phyloP scores from a whole-genome alignment of 2,113 vertebrate species.

The Melanerpes formicivorus region DNA sequence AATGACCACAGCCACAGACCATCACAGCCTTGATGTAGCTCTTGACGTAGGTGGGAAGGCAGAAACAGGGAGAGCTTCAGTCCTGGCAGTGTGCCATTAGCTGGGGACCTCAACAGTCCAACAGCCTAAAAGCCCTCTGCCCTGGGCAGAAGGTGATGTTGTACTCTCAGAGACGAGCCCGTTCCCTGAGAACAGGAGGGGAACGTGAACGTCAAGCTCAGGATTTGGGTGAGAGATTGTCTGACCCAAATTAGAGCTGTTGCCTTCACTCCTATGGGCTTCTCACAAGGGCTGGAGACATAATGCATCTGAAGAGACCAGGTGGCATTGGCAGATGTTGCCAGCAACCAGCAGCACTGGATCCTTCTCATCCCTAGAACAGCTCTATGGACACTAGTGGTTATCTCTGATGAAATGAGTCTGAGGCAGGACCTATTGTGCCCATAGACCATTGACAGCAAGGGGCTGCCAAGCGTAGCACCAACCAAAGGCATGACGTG shows the following conservation, averaged over 20 bases:
- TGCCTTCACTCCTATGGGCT: neutral
- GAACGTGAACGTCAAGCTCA: neutral
- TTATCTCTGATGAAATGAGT: neutral
- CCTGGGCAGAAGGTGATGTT: neutral
- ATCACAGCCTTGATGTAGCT: neutral
- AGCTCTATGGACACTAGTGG: neutral
- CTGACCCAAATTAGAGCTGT: neutral
- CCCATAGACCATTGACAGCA: neutral
- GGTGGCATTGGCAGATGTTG: neutral
- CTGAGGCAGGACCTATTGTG: neutral
- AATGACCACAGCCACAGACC: neutral
- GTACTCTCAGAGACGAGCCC: neutral
- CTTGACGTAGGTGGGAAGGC: neutral
- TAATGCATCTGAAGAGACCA: neutral
- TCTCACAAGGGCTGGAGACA: neutral
- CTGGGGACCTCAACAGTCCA: neutral
- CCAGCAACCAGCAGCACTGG: neutral
- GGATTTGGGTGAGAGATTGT: neutral
- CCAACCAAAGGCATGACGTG: fast-evolving
- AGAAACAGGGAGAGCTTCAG: neutral
- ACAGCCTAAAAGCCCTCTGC: neutral
- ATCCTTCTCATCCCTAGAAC: neutral
- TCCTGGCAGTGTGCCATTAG: neutral
- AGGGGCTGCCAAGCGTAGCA: neutral
- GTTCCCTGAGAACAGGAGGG: neutral